These are phyloP conservation scores for Catharus fuscescens DNA, from an alignment of 2,113 vertebrate genomes.

Conservation along the genomic window DNA sequence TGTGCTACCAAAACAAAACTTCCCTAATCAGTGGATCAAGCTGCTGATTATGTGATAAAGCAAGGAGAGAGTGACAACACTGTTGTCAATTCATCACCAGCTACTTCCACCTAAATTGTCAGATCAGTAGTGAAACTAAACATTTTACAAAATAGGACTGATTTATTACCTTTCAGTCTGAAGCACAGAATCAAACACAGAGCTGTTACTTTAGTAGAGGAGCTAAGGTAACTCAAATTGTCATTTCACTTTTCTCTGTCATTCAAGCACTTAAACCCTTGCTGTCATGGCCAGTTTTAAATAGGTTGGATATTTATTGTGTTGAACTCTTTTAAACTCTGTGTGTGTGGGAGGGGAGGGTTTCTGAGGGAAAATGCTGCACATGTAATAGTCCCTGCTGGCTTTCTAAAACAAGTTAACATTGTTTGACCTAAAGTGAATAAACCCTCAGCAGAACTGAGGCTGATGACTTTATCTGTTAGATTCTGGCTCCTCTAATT, in stretches of 20 bases:
- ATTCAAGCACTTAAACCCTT: neutral
- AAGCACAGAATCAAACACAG: neutral
- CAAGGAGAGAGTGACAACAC: neutral
- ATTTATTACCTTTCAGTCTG: neutral
- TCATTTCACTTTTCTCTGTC: slow-evolving; percentile 3
- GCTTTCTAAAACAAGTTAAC: slow-evolving; percentile 57
- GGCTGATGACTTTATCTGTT: slow-evolving; percentile 58
- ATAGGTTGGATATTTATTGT: slow-evolving; percentile 25
- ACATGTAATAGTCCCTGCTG: slow-evolving; percentile 33
- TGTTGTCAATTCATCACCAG: slow-evolving; percentile 9
- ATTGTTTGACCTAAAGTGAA: slow-evolving; percentile 58
- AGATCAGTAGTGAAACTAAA: slow-evolving; percentile 31
- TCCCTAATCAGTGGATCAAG: neutral
- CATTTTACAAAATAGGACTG: slow-evolving; percentile 12
- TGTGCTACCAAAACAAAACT: neutral
- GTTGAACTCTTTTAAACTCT: slow-evolving; percentile 35
- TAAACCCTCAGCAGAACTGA: slow-evolving; percentile 37
- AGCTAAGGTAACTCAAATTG: neutral
- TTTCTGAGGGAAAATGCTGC: slow-evolving; percentile 45
- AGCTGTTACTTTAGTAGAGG: neutral
- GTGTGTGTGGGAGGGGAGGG: neutral
- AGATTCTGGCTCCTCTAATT: slow-evolving; percentile 50
- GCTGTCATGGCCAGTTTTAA: neutral
- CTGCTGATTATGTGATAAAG: slow-evolving; percentile 31
- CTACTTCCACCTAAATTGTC: slow-evolving; percentile 4